Percentiles rank a stretch among this genome's conserved stretches.
These are phyloP conservation scores for Cephus rjabovi DNA, from an alignment of 2,888 invertebrate genomes.

Conservation along the genomic window DNA sequence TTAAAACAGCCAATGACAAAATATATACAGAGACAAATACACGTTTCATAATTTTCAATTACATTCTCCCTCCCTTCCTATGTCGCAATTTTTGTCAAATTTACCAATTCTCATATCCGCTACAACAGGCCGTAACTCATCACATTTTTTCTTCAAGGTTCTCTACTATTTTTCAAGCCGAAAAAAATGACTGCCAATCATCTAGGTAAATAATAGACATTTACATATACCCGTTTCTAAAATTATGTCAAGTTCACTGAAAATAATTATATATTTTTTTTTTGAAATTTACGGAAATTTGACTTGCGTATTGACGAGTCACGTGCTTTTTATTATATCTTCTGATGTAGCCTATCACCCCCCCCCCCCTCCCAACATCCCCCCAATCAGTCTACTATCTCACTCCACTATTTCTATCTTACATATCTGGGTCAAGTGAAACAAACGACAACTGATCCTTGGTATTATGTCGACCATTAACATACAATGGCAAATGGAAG, in stretches of 20 bases:
- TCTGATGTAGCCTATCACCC: not conserved
- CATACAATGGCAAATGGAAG: conserved; percentile 25
- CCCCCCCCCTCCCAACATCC: not conserved
- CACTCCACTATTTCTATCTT: not conserved
- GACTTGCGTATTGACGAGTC: not conserved
- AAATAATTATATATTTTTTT: not conserved
- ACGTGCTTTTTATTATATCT: not conserved
- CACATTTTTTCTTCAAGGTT: not conserved
- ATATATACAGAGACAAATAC: not conserved
- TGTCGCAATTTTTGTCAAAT: not conserved
- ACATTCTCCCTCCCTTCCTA: not conserved
- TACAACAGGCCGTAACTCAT: too few species aligned
- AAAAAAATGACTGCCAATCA: not conserved
- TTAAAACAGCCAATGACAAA: not conserved
- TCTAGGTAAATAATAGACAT: not conserved
- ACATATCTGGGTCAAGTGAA: conserved; percentile 14
- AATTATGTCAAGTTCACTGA: not conserved
- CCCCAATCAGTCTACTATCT: not conserved
- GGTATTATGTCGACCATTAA: conserved; percentile 18
- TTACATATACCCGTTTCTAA: not conserved
- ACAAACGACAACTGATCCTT: not conserved
- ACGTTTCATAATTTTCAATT: not conserved
- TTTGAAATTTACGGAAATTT: not conserved
- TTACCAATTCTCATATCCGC: not conserved
- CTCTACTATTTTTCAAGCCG: not conserved